phyloP scores from a whole-genome alignment of 2,797 vertebrate genomes.

The Myripristis jacobus region DNA sequence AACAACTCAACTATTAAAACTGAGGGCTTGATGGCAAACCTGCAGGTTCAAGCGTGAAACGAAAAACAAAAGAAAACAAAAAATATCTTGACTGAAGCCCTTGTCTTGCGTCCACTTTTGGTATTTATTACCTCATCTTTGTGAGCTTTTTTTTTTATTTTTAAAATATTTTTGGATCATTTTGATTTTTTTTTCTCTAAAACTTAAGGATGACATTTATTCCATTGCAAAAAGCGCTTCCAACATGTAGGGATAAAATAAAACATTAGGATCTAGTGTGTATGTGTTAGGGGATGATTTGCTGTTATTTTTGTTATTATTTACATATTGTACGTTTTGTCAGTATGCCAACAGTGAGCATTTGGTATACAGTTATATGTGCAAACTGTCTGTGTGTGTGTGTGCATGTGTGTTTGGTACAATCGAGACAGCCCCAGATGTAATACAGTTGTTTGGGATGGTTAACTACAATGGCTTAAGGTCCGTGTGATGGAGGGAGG shows the following conservation, averaged over 20 bases:
- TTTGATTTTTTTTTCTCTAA: constrained; percentile 68
- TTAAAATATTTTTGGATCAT: constrained; percentile 71
- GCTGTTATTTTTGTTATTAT: constrained; percentile 59
- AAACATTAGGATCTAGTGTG: constrained; percentile 64
- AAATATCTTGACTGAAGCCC: constrained; percentile 80
- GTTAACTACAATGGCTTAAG: constrained; percentile 82
- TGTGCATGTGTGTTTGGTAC: constrained; percentile 63
- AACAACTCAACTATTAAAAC: constrained; percentile 22
- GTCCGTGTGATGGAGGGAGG: constrained; percentile 78
- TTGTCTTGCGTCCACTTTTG: constrained; percentile 77
- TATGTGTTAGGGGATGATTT: constrained; percentile 55
- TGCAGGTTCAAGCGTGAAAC: constrained; percentile 45
- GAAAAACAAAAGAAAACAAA: constrained; percentile 30
- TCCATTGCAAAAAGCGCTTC: constrained; percentile 71
- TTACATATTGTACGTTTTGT: constrained; percentile 60
- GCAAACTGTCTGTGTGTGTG: constrained; percentile 62
- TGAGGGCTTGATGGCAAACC: constrained; percentile 34
- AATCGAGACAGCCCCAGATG: constrained; percentile 77
- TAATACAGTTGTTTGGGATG: constrained; percentile 74
- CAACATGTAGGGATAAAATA: constrained; percentile 69
- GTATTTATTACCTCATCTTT: constrained; percentile 76
- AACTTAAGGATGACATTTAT: constrained; percentile 69
- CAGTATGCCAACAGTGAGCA: constrained; percentile 49
- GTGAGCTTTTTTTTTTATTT: constrained; percentile 49
- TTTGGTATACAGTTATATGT: constrained; percentile 61